Base-by-base conservation (phyloP, 1,140 invertebrate species). In the Ladona fulva region DNA sequence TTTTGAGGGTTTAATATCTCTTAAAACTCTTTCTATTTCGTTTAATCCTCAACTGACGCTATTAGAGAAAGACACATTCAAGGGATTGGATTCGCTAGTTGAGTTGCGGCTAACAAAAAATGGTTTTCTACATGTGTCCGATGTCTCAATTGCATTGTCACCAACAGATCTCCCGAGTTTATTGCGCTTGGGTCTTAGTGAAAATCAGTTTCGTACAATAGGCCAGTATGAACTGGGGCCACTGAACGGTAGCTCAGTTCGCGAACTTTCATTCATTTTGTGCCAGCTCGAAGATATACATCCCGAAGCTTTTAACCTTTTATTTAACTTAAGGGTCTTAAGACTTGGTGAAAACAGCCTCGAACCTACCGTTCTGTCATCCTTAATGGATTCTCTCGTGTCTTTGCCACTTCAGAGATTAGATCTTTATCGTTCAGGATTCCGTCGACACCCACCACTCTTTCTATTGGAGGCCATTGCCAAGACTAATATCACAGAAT, bases 221-320 rank as follows among this genome's bases (percentile, higher is more conserved):
- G 78, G 82, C 10, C 83, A 84, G 79, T 77, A 83, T n/a, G 81
- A 83, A 8, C 86, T 87, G 42, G 52, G 77, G 37, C 80, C 82
- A 1, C 84, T 87, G 84, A 76, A 77, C 74, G 84, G 84, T 0
- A 83, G 83, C 0, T 74, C 74, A 19, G 78, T 66, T 22, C 52
- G 52, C 75, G 84, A 84, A 81, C 82, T 89, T 1, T 83, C 85
- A 80, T 79, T 89, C 25, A 84, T 84, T 77, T 82, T 87, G 66
- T 89, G 87, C 80, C 84, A 85, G 78, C 80, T 88, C 24, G 86
- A 87, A 59, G 83, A 82, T 52, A 85, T 89, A 29, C 84, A 88
- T 82, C 83, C 86, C 11, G 80, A 85, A 42, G 85, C 84, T 79
- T 86, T 89, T 52, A 25, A 82, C 19, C 83, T 83, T 14, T 81